A percentile compares a stretch with the other conserved stretches of the same genome.
These are phyloP conservation scores for Leucophenga varia DNA, from an alignment of 1,140 invertebrate genomes.

Conservation along the genomic window DNA sequence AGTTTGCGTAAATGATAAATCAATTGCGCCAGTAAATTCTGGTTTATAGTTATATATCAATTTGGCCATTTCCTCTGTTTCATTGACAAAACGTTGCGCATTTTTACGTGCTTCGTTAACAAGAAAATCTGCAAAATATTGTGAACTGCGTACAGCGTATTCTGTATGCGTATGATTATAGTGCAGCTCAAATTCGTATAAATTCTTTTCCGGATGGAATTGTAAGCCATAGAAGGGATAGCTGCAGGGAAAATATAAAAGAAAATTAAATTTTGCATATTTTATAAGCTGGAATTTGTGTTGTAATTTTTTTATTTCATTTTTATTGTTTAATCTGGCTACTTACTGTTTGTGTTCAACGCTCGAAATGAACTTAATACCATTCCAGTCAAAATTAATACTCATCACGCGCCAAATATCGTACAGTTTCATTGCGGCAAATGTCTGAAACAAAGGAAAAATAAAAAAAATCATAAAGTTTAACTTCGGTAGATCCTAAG, in stretches of 20 bases:
- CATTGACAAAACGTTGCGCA: constrained; percentile 58
- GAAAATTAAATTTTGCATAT: constrained; percentile 2
- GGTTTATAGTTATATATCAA: constrained; percentile 70
- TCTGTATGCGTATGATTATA: constrained; percentile 66
- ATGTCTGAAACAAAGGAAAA: too few relatives aligned
- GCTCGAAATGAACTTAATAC: constrained; percentile 68
- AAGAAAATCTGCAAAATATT: constrained; percentile 86
- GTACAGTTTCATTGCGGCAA: constrained; percentile 62
- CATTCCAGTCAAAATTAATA: constrained; percentile 67
- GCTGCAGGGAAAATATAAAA: constrained; percentile 45
- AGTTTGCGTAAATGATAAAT: constrained; percentile 61
- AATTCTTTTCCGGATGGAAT: constrained; percentile 89
- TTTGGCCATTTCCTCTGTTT: constrained; percentile 56
- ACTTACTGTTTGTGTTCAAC: constrained; percentile 64
- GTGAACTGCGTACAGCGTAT: constrained; percentile 64
- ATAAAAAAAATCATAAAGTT: too few relatives aligned
- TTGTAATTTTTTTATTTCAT: too few relatives aligned
- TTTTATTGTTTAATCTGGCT: too few relatives aligned
- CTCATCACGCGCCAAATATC: constrained; percentile 71
- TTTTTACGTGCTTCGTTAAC: constrained; percentile 72
- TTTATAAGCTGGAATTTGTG: background rate
- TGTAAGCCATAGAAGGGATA: constrained; percentile 87
- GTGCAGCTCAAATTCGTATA: constrained; percentile 73
- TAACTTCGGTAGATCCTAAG: too few relatives aligned
- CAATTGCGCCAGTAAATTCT: constrained; percentile 60